Conservation (phyloP, 2,888 invertebrate species). For the Prosapia bicincta region DNA sequence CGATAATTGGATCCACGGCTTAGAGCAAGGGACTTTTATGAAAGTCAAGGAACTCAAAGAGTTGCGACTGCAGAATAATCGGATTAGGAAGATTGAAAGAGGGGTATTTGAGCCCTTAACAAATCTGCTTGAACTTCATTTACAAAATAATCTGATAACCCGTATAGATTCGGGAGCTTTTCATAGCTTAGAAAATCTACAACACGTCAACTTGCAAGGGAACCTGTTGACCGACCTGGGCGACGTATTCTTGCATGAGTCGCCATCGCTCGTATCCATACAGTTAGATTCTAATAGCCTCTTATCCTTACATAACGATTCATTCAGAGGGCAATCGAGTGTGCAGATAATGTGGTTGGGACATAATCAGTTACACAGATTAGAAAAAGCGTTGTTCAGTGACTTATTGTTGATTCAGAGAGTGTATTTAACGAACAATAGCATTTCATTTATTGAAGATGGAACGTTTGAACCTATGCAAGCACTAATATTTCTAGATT, state of each 20-base stretch:
- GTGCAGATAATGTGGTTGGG: conserved; percentile 87
- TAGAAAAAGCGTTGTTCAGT: conserved; percentile 72
- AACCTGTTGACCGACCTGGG: conserved; percentile 73
- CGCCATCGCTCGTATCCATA: conserved; percentile 67
- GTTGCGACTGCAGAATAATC: conserved; percentile 82
- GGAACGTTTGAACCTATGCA: conserved; percentile 75
- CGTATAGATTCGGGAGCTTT: conserved; percentile 81
- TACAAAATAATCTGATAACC: conserved; percentile 81
- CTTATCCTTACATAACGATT: conserved; percentile 71
- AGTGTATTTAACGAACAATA: conserved; percentile 79
- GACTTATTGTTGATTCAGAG: conserved; percentile 75
- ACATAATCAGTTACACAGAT: conserved; percentile 69
- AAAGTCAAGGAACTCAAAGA: conserved; percentile 72
- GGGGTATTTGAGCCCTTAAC: conserved; percentile 81
- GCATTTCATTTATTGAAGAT: conserved; percentile 75
- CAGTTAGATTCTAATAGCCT: conserved; percentile 77
- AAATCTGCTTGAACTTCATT: conserved; percentile 76
- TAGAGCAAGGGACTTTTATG: conserved; percentile 77
- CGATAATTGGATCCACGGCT: conserved; percentile 75
- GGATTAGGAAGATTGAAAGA: conserved; percentile 67
- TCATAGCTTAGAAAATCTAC: conserved; percentile 68
- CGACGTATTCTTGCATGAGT: conserved; percentile 73
- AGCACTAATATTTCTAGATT: conserved; percentile 71
- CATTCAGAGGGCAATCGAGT: conserved; percentile 73
- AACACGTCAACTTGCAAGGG: conserved; percentile 84